Conservation (phyloP, 2,888 invertebrate genomes). For the Nomada fabriciana region DNA sequence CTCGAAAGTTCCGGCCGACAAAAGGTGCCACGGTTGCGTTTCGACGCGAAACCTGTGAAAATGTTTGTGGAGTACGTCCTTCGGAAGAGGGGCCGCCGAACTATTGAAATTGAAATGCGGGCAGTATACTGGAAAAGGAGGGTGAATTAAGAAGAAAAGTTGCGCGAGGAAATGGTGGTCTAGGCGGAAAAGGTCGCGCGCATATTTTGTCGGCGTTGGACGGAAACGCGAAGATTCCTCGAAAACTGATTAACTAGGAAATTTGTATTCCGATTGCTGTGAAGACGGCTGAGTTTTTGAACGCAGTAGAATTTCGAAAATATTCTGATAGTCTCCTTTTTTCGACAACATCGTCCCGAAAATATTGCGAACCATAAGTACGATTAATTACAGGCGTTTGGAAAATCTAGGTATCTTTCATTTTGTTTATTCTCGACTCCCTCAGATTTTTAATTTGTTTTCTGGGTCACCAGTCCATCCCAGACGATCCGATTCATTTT, state of each 20-base stretch:
- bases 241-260: background rate
- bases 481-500: too few relatives aligned
- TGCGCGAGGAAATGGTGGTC: background rate
- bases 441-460: background rate
- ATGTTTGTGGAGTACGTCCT: constrained; percentile 35
- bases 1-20: constrained; percentile 55
- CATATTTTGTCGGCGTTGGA: too few relatives aligned
- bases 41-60: constrained; percentile 7
- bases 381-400: too few relatives aligned
- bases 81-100: background rate
- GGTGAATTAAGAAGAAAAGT: background rate
- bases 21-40: constrained; percentile 36
- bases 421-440: background rate
- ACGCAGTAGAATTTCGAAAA: too few relatives aligned
- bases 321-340: too few relatives aligned
- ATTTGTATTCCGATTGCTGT: too few relatives aligned
- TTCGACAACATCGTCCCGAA: too few relatives aligned
- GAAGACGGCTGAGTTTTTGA: too few relatives aligned
- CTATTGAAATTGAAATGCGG: background rate
- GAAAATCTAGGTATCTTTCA: background rate
- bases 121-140: background rate
- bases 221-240: background rate
- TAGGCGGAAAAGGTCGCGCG: too few relatives aligned
- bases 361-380: too few relatives aligned
- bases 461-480: too few relatives aligned